Evolutionary conservation across 2,797 vertebrate genomes (phyloP), one percentile per base, ranked within the genome.

Genomic region (Hephaestus fuliginosus): DNA sequence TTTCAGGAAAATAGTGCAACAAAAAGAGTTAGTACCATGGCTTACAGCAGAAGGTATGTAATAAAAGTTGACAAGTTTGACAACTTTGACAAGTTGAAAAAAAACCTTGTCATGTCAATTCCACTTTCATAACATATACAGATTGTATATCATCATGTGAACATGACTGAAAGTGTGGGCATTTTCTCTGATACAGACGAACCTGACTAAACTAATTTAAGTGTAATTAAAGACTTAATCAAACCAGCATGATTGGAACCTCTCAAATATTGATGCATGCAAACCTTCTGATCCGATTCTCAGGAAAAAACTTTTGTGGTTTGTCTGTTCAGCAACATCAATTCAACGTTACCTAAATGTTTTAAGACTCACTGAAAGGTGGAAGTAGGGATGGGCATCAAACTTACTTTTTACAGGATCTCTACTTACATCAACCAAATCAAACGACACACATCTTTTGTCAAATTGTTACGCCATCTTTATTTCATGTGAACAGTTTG

Each of bases 1-100:
- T 99, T 99, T 99, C 98, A 99, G 98, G 97, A 99, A 99, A 99
- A 99, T 99, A 99, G 98, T 98, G 98, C 98, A 98, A 99, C 97
- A 99, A 99, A 99, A 94, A 99, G 97, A 98, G 98, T 99, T 99
- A 99, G 98, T 99, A 98, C 97, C 96, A 97, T 92, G 93, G 86
- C 91, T 89, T 93, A 87, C 6, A 87, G 90, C 87, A 93, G 87
- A 87, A 55, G 78, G 88, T 88, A 92, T 85, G 89, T 90, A 82
- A 93, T 84, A 82, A 88, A 88, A 84, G 74, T 76, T 83, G 89
- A 94, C 78, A 93, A 90, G 88, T 82, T 86, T 33, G 30, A 94
- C 78, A 93, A 90, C 87, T 82, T 86, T 33, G 30, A 33, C 30
- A 33, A 33, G 30, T 33, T 33, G 30, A 68, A 76, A 74, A 91